Percentiles rank a stretch among this genome's conserved stretches.
Evolutionary conservation across 92 coral and sea anemone species (phyloP).

Genomic region (Phenganax stokvisi): DNA sequence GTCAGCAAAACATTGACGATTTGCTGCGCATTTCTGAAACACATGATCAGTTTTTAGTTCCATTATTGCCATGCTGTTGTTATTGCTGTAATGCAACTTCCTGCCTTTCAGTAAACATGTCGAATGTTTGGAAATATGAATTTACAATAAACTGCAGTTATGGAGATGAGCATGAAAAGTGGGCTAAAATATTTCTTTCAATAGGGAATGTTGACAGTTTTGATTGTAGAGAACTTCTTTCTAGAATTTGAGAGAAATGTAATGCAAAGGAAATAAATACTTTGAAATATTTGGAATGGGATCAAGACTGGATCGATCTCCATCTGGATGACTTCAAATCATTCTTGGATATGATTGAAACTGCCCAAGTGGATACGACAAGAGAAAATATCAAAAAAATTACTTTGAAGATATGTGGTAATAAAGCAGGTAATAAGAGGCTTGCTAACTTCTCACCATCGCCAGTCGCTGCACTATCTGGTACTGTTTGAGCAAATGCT

Average conservation of each 20-base stretch:
- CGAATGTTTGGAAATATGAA: slow-evolving; percentile 14
- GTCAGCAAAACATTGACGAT: background rate
- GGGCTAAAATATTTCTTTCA: slow-evolving; percentile 29
- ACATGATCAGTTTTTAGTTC: background rate
- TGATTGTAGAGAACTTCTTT: background rate
- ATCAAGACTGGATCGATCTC: slow-evolving; percentile 23
- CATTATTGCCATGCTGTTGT: no score
- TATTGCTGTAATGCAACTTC: background rate
- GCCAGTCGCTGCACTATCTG: background rate
- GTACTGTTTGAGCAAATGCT: background rate
- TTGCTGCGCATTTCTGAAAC: slow-evolving; percentile 19
- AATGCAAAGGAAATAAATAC: slow-evolving; percentile 3
- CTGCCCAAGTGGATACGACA: slow-evolving; percentile 9
- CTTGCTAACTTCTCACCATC: background rate
- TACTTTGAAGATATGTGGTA: slow-evolving; percentile 5
- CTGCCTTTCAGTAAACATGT: background rate
- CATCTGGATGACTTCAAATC: slow-evolving; percentile 14
- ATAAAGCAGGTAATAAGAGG: background rate
- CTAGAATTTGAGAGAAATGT: background rate
- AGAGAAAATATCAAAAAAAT: background rate
- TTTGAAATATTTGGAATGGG: slow-evolving; percentile 2
- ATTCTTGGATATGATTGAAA: slow-evolving; percentile 24
- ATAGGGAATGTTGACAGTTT: slow-evolving; percentile 6
- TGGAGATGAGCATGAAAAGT: slow-evolving; percentile 1
- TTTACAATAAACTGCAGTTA: slow-evolving; percentile 21